Evolutionary conservation across 53 echinoderm and acorn worm genomes (phyloP).

Genomic region (Mesocentrotus franciscanus): DNA sequence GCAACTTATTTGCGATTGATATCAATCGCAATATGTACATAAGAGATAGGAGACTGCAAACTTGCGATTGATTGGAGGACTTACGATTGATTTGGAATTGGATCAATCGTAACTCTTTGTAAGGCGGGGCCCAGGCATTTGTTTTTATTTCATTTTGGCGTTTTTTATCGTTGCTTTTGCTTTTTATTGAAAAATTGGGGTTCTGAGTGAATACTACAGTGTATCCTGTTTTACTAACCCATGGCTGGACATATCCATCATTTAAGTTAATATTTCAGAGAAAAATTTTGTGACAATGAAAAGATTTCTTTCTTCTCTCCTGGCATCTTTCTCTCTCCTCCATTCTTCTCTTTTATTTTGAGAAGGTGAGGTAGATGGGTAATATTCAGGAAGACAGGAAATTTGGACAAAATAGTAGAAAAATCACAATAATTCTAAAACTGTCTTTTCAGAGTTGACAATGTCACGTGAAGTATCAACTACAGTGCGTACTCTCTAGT

Average conservation of each 20-base stretch:
- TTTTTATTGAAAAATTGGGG: too few relatives aligned
- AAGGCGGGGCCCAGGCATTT: too few relatives aligned
- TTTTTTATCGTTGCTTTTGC: too few relatives aligned
- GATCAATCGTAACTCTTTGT: too few relatives aligned
- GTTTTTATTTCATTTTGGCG: too few relatives aligned
- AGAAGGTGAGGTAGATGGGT: background rate
- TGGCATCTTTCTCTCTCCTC: background rate
- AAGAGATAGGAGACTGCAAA: too few relatives aligned
- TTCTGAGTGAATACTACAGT: background rate
- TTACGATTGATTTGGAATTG: too few relatives aligned
- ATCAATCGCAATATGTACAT: too few relatives aligned
- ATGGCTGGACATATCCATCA: background rate
- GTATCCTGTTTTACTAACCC: background rate
- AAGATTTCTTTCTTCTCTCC: background rate
- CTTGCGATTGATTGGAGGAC: too few relatives aligned
- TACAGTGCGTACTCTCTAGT: too few relatives aligned
- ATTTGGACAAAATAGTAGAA: background rate
- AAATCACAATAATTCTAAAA: background rate
- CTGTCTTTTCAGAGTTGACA: background rate
- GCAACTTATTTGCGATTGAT: too few relatives aligned
- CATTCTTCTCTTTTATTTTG: background rate
- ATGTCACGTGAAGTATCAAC: background rate
- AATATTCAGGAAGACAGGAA: background rate
- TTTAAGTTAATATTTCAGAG: background rate
- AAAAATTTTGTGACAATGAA: background rate